Conservation (phyloP, 2,888 invertebrate species). For the Polietes domitor region DNA sequence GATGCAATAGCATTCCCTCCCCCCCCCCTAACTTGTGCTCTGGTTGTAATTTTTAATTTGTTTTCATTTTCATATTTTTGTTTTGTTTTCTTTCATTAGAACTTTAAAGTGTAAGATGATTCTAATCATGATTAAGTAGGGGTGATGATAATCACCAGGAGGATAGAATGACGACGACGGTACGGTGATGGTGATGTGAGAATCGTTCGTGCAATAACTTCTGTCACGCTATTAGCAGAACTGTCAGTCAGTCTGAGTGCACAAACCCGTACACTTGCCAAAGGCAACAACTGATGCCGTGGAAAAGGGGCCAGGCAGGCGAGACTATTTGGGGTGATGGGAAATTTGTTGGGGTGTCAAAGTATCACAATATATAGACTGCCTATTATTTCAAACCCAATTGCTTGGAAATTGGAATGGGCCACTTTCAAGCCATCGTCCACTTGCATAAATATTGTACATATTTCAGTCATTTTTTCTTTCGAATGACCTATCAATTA, state of each 20-base stretch:
- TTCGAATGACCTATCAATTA: no score
- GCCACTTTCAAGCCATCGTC: no score
- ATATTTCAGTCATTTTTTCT: no score
- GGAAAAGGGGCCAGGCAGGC: no score
- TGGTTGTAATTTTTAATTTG: slow-evolving; percentile 8
- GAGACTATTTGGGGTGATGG: not conserved
- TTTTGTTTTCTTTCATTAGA: slow-evolving; percentile 14
- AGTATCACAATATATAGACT: no score
- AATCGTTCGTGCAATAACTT: slow-evolving; percentile 76
- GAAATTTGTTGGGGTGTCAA: not conserved
- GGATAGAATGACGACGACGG: not conserved
- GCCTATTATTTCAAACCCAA: no score
- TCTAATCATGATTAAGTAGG: not conserved
- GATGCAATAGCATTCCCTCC: not conserved
- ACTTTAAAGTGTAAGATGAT: slow-evolving; percentile 8
- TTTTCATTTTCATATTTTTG: not conserved
- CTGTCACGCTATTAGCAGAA: slow-evolving; percentile 73
- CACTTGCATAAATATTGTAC: no score
- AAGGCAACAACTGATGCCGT: not conserved
- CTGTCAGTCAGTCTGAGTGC: slow-evolving; percentile 31
- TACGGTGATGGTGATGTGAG: slow-evolving; percentile 64
- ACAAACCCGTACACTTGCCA: not conserved
- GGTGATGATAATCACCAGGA: not conserved
- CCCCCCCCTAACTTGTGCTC: not conserved
- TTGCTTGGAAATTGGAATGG: no score